phyloP scores from a whole-genome alignment of 2,113 vertebrate species.

The Scomber japonicus region DNA sequence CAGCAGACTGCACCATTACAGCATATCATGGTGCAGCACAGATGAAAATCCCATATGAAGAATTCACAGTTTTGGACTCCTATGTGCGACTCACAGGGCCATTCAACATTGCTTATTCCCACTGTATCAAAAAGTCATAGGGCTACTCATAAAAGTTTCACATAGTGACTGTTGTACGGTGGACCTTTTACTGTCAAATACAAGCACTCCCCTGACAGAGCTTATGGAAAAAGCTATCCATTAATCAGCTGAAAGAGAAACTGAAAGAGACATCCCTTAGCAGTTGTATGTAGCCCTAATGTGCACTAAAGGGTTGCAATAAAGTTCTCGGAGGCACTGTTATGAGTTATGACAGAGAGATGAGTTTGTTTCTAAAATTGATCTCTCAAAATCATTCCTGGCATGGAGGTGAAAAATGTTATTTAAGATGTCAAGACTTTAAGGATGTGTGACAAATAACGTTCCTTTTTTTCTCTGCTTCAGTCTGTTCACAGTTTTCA shows the following conservation, averaged over 20 bases:
- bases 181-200: constrained; percentile 26
- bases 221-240: constrained; percentile 55
- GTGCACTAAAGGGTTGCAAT: constrained; percentile 28
- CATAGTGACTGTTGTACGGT: constrained; percentile 4
- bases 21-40: neutral
- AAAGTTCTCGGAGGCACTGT: constrained; percentile 6
- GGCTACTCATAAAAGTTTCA: constrained; percentile 47
- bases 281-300: constrained; percentile 25
- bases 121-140: constrained; percentile 34
- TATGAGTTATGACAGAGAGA: constrained; percentile 4
- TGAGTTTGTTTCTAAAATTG: neutral
- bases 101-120: constrained; percentile 1
- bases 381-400: neutral
- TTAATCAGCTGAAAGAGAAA: constrained; percentile 49
- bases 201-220: constrained; percentile 61
- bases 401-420: too few species aligned
- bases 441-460: constrained; percentile 4
- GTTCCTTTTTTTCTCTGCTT: constrained; percentile 8
- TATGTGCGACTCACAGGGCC: neutral
- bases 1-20: neutral
- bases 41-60: constrained; percentile 23
- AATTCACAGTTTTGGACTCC: constrained; percentile 14
- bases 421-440: neutral
- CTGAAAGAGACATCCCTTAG: constrained; percentile 39
- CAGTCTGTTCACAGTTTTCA: constrained; percentile 99